Base-by-base conservation (phyloP, 1,140 invertebrate genomes). In the Drosophila suzukii region DNA sequence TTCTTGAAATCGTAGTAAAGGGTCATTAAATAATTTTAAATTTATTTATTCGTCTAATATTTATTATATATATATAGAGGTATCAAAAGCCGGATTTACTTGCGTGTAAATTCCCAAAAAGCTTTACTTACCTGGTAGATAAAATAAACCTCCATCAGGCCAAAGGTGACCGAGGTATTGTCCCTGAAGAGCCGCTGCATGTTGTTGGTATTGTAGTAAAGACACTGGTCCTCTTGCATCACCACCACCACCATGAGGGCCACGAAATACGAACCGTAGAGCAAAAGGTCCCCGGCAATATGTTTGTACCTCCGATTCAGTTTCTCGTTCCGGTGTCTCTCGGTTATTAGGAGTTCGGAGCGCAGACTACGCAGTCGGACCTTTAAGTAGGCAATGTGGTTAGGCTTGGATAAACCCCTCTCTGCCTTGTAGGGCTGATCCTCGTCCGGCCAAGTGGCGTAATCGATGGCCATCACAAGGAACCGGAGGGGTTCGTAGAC, bases 201-300 rank as follows among this genome's bases (percentile, higher is more conserved):
- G 12, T 11, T 58, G 0, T 13, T 1, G 0, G 82, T 81, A 15
- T 84, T 74, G 38, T 78, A 70, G 43, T 71, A 91, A 0, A 56
- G 27, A 0, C 20, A 8, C 1, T 24, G 8, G n/a, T 88, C 50
- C 3, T 63, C 65, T 0, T 54, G 17, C 0, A 55, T 47, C 10
- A 84, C 24, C 7, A 91, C 54, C 7, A 75, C 6, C 0, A 72
- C 6, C 11, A 58, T 27, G 2, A 91, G 43, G 1, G 81, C 4
- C 0, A 90, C 2, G 12, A 88, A 90, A 34, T 67, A 88, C 6
- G 43, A 51, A 0, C 76, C 77, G 39, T 78, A 90, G 7, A 90
- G 50, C 1, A 51, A 36, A 0, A 91, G 43, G 39, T 91, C 90
- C 0, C 55, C 38, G 0, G 65, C 13, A 7, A 91, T 88, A 1